Percentiles rank a stretch among this genome's conserved stretches.
These are phyloP conservation scores for Acanthochromis polyacanthus DNA, from an alignment of 2,113 vertebrate species.

Conservation along the genomic window DNA sequence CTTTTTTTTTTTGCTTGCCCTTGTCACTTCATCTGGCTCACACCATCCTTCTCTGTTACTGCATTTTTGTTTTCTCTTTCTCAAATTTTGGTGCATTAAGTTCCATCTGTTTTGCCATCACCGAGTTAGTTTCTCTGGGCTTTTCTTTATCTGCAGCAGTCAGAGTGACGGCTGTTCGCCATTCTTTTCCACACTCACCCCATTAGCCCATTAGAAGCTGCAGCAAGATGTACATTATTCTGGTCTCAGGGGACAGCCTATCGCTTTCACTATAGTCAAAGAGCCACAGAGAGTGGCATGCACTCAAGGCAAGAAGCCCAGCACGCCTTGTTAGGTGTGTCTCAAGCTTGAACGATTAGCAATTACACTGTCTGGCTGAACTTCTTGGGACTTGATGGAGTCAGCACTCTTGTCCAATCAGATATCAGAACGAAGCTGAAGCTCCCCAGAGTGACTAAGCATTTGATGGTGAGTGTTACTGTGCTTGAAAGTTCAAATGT, in stretches of 20 bases:
- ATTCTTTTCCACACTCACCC: constrained; percentile 54
- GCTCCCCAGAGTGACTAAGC: constrained; percentile 12
- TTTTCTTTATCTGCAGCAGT: constrained; percentile 28
- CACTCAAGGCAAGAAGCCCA: constrained; percentile 43
- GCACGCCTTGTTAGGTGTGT: constrained; percentile 73
- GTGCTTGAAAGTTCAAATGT: constrained; percentile 7
- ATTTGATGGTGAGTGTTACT: constrained; percentile 13
- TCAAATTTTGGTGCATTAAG: not conserved
- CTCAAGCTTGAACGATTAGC: constrained; percentile 74
- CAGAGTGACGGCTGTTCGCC: constrained; percentile 46
- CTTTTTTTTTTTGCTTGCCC: constrained; percentile 31
- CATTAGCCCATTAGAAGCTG: constrained; percentile 76
- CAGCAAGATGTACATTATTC: constrained; percentile 72
- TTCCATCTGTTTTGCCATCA: not conserved
- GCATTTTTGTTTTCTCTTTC: constrained; percentile 8
- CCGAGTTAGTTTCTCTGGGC: not conserved
- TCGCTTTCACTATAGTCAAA: constrained; percentile 68
- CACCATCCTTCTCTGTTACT: constrained; percentile 6
- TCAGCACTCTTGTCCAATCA: constrained; percentile 64
- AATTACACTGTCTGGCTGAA: constrained; percentile 75
- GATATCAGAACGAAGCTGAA: constrained; percentile 37
- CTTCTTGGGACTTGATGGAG: constrained; percentile 61
- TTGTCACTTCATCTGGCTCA: constrained; percentile 29
- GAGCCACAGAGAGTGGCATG: constrained; percentile 58
- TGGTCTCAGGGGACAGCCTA: constrained; percentile 65